Conservation (phyloP, 2,113 vertebrate species). For the Phocoena phocoena region DNA sequence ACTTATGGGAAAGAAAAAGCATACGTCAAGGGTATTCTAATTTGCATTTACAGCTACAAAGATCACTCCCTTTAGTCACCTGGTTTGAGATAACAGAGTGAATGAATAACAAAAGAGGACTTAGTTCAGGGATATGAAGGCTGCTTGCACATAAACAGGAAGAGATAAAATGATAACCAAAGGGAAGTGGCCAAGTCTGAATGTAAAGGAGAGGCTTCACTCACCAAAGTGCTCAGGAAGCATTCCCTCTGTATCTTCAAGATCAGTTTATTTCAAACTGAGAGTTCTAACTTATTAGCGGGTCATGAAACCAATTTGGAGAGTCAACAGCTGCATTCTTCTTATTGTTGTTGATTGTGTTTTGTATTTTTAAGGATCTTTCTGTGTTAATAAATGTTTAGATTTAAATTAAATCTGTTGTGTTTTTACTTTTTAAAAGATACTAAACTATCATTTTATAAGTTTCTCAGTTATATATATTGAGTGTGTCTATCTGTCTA, state of each 20-base stretch:
- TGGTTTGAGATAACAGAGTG: not conserved
- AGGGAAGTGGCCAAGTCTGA: not conserved
- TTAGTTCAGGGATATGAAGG: not conserved
- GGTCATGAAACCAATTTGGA: not conserved
- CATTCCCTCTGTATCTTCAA: not conserved
- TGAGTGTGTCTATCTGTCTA: not conserved
- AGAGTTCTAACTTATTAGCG: not conserved
- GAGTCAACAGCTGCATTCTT: not conserved
- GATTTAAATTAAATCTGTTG: not conserved
- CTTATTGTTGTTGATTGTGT: not conserved
- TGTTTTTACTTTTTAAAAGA: not conserved
- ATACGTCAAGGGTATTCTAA: not conserved
- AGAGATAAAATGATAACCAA: not conserved
- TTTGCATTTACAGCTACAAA: not conserved
- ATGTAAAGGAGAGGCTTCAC: not conserved
- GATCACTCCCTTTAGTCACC: not conserved
- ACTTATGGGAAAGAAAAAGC: not conserved
- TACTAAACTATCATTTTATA: not conserved
- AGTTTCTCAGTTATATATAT: not conserved
- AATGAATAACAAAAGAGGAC: slow-evolving; percentile 23
- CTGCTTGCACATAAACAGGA: not conserved
- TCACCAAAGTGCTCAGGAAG: not conserved
- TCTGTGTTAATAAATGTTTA: slow-evolving; percentile 15
- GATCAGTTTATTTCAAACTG: not conserved
- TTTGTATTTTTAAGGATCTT: not conserved